Base-by-base conservation (phyloP, 2,113 vertebrate genomes). In the Neodon shergylaensis region DNA sequence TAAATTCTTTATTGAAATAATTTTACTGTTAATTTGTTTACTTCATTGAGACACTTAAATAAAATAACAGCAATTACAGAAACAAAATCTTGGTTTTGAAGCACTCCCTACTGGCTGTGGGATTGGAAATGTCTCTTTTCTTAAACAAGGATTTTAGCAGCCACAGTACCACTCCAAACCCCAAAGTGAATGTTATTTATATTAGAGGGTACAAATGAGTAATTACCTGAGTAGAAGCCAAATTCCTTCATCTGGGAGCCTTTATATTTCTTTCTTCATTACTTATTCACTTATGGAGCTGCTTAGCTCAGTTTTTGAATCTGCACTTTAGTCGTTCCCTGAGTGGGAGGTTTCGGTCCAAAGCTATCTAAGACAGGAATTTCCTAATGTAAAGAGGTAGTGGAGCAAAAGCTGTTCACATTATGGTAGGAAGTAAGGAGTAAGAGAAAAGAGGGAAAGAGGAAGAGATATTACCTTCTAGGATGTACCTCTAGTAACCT, bases 1-100 rank as follows among this genome's bases (percentile, higher is more conserved):
- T 72, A 7, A 84, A 42, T 2, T 82, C 24, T 88, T 89, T 61
- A 83, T 7, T 78, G 42, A 94, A 96, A 87, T 90, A 3, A 28
- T 66, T 87, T 92, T 68, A 72, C 52, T 86, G 16, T 33, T 17
- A 70, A 3, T n/a, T 39, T 77, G 14, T 58, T 36, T 70, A 19
- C 26, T 78, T 96, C 44, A 61, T 65, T 63, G 54, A 5, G 58
- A 65, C 13, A 78, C 66, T 83, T 87, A 22, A 83, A 42, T 42
- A 24, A 83, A 84, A 72, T 79, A 17, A 1, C 65, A 61, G 11
- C 24, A 76, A 21, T 70, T 92, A 88, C 7, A 63, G 68, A 61
- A 70, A 47, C 68, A 21, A 22, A 78, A 39, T 54, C 5, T 12
- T 61, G 39, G 5, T 1, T 86, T 33, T 22, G 3, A 4, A 47